phyloP scores from a whole-genome alignment of 2,888 invertebrate genomes.

The Drosophila demipolita region DNA sequence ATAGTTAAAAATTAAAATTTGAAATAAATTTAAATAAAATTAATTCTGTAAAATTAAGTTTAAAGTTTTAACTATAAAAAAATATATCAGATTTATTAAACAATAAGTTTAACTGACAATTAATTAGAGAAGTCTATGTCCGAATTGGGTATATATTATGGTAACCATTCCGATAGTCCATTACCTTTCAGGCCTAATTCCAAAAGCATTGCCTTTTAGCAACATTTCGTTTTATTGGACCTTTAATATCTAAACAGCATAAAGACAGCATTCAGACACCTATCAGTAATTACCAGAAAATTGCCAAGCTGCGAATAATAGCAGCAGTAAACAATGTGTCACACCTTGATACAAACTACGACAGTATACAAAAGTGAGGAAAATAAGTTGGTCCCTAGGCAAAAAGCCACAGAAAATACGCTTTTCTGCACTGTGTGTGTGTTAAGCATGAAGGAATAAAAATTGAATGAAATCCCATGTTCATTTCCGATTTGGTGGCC shows the following conservation, averaged over 20 bases:
- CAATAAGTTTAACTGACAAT: background rate
- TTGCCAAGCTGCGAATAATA: constrained; percentile 48
- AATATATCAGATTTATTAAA: background rate
- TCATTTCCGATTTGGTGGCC: constrained; percentile 63
- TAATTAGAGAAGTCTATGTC: too few species aligned
- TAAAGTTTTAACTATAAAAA: background rate
- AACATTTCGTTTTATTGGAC: constrained; percentile 21
- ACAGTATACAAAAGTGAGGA: background rate
- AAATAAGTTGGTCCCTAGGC: constrained; percentile 20
- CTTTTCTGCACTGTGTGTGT: constrained; percentile 16
- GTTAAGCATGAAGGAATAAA: constrained; percentile 34
- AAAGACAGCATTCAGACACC: constrained; percentile 22
- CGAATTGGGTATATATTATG: background rate
- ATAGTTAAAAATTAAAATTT: background rate
- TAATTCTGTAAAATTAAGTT: background rate
- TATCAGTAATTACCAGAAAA: constrained; percentile 71
- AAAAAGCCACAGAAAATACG: constrained; percentile 25
- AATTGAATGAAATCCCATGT: constrained; percentile 68
- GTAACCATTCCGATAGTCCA: background rate
- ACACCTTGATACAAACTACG: constrained; percentile 24
- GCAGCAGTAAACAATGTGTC: constrained; percentile 45
- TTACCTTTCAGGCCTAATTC: background rate
- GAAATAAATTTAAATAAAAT: background rate
- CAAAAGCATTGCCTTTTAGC: background rate
- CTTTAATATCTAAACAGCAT: constrained; percentile 24